These are phyloP conservation scores for Aphidoletes aphidimyza DNA, from an alignment of 2,888 invertebrate genomes.

Conservation along the genomic window DNA sequence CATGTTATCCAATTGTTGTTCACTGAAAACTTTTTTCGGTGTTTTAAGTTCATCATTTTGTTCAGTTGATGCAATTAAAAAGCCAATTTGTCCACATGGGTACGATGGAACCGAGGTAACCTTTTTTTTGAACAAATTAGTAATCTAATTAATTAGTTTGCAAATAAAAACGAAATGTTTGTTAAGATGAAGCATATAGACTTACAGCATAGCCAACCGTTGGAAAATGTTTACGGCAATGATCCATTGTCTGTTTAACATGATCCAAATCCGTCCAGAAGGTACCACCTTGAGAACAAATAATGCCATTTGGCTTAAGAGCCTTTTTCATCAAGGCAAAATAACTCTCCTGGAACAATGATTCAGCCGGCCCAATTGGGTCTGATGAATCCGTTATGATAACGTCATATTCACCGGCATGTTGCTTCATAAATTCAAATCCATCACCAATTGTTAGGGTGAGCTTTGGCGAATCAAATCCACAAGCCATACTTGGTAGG, in stretches of 20 bases:
- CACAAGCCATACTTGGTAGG: conserved; percentile 90
- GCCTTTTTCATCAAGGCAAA: conserved; percentile 86
- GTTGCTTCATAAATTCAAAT: conserved; percentile 90
- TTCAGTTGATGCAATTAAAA: conserved; percentile 85
- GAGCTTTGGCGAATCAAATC: conserved; percentile 86
- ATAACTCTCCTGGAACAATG: conserved; percentile 77
- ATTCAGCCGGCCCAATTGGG: conserved; percentile 85
- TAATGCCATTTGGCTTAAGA: conserved; percentile 84
- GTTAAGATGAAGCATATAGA: too few species aligned
- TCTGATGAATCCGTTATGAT: conserved; percentile 99
- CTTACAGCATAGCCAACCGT: conserved; percentile 81
- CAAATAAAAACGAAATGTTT: too few species aligned
- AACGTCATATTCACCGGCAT: conserved; percentile 89
- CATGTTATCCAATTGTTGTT: conserved; percentile 77
- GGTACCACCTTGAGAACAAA: conserved; percentile 92
- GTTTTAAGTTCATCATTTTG: conserved; percentile 71
- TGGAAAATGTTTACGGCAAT: conserved; percentile 82
- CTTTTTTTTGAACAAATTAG: too few species aligned
- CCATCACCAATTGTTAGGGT: conserved; percentile 90
- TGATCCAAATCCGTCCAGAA: conserved; percentile 84
- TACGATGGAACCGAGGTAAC: conserved; percentile 92
- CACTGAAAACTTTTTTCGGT: conserved; percentile 73
- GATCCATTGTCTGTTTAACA: conserved; percentile 78
- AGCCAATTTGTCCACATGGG: conserved; percentile 97
- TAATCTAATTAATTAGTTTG: too few species aligned